Evolutionary conservation across 2,888 invertebrate species (phyloP).

Genomic region (Eupsilia transversa): DNA sequence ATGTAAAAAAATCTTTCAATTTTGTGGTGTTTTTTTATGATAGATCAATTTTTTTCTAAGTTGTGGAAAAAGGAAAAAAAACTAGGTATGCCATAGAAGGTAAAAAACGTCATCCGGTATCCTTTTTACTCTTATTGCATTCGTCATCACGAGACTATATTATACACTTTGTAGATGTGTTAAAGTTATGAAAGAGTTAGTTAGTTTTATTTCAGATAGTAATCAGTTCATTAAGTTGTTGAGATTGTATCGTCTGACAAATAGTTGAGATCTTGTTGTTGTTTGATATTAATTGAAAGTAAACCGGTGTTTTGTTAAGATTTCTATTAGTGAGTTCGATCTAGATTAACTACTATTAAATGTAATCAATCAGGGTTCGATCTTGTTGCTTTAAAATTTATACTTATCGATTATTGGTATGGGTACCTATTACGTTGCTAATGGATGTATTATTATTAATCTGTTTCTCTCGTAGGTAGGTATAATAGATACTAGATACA

Average conservation of each 20-base stretch:
- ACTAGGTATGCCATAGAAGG: too few relatives aligned
- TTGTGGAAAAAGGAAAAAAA: too few relatives aligned
- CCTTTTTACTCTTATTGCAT: background rate
- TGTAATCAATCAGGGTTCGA: constrained; percentile 22
- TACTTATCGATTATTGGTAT: constrained; percentile 19
- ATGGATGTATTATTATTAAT: background rate
- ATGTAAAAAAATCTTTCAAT: too few relatives aligned
- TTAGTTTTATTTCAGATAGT: constrained; percentile 65
- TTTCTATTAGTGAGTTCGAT: constrained; percentile 33
- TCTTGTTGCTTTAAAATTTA: constrained; percentile 17
- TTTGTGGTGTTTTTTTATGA: too few relatives aligned
- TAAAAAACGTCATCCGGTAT: too few relatives aligned
- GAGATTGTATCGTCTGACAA: constrained; percentile 69
- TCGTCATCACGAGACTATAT: background rate
- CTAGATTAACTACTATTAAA: constrained; percentile 21
- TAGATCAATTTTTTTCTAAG: too few relatives aligned
- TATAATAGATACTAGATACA: background rate
- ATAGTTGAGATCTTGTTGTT: constrained; percentile 56
- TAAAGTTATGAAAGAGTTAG: constrained; percentile 38
- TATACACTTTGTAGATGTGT: constrained; percentile 28
- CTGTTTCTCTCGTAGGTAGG: background rate
- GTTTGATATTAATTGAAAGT: constrained; percentile 40
- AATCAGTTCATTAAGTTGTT: constrained; percentile 83
- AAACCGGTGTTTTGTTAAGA: constrained; percentile 22
- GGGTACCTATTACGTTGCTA: constrained; percentile 12